Evolutionary conservation across 2,113 vertebrate genomes (phyloP), one percentile per base, ranked within the genome.

Genomic region (Talpa occidentalis): DNA sequence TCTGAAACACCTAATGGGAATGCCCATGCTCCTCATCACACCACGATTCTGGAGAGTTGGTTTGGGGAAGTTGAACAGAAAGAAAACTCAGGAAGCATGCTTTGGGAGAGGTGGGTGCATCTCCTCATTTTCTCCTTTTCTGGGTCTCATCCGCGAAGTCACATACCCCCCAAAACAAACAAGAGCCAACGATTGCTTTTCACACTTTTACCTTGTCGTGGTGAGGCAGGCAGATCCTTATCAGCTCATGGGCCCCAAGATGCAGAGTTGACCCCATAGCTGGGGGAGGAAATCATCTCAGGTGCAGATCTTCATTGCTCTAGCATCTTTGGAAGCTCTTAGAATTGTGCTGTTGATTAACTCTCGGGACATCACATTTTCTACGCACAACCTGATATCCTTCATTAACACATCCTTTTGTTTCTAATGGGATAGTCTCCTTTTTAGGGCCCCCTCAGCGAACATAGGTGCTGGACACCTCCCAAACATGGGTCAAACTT

Each of bases 261-360:
- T 21, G 2, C 67, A 69, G 40, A 10, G 4, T 5, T 21, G 49
- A 52, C 26, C 70, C 49, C 17, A 15, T 3, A 22, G 32, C 60
- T 0, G 1, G 42, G 85, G 74, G 16, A 47, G 64, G 77, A 12
- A 5, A 15, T 19, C 0, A 0, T 15, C 22, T 82, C 24, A 12
- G 32, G n/a, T 10, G 9, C 37, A n/a, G 78, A 30, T 40, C 54
- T 69, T 26, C 28, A 32, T 30, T 32, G 3, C 12, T 30, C 52
- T 44, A 8, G 28, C 60, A 59, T 64, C 47, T 30, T 54, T 6
- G 54, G 32, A 77, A 84, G 86, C 76, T 22, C 3, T 28, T 47
- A 74, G 44, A 52, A 10, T 7, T 42, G 52, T 42, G 26, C 35
- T 2, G 22, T 66, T 47, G 42, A 32, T 62, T 40, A 37, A 37